phyloP scores from a whole-genome alignment of 2,113 vertebrate genomes.

The Sisor rabdophorus region DNA sequence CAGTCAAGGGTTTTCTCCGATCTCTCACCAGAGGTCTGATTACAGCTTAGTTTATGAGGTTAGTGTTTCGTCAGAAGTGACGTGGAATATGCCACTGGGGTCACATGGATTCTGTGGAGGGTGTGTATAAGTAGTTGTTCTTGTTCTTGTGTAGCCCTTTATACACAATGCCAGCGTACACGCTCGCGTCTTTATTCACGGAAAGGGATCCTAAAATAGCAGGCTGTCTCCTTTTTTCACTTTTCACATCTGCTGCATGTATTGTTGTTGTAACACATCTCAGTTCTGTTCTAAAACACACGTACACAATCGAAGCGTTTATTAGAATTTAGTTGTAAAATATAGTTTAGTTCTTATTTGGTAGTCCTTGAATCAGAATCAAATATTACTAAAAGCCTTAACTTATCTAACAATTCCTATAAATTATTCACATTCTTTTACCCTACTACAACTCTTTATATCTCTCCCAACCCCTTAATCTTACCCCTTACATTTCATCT shows the following conservation, averaged over 20 bases:
- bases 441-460: too few species aligned
- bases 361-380: background rate
- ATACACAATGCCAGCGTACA: slow-evolving; percentile 53
- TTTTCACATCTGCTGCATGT: slow-evolving; percentile 63
- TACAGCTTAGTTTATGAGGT: slow-evolving; percentile 60
- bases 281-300: slow-evolving; percentile 14
- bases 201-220: slow-evolving; percentile 66
- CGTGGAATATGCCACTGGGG: slow-evolving; percentile 57
- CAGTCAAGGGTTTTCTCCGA: background rate
- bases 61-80: slow-evolving; percentile 67
- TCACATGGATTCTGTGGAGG: slow-evolving; percentile 51
- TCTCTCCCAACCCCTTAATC: too few species aligned
- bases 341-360: background rate
- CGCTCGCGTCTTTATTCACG: slow-evolving; percentile 65
- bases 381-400: background rate
- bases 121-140: background rate
- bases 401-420: background rate
- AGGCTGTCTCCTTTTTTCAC: slow-evolving; percentile 56
- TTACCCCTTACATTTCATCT: too few species aligned
- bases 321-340: slow-evolving; percentile 26
- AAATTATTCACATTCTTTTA: background rate
- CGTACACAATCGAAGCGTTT: slow-evolving; percentile 50
- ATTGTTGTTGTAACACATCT: slow-evolving; percentile 41
- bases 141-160: background rate
- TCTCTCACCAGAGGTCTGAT: slow-evolving; percentile 52